These are phyloP conservation scores for Hycleus cichorii DNA, from an alignment of 1,140 invertebrate genomes.

Conservation along the genomic window DNA sequence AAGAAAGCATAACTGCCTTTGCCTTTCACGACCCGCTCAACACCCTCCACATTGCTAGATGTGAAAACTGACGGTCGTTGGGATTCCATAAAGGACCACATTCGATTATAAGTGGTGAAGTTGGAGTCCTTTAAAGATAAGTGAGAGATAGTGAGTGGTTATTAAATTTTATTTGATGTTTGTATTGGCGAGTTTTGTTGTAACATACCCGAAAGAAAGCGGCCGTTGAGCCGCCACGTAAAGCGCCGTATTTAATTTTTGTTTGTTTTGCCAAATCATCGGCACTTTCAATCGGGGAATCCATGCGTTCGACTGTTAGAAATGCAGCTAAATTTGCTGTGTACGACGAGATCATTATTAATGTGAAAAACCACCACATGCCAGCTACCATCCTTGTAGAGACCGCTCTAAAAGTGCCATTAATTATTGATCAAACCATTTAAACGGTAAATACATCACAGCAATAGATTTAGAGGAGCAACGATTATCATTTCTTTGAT, in stretches of 20 bases:
- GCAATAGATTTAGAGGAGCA: not conserved
- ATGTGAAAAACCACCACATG: slow-evolving; percentile 97
- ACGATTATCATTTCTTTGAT: not conserved
- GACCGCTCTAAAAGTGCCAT: slow-evolving; percentile 55
- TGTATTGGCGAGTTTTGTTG: not conserved
- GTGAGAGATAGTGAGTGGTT: not conserved
- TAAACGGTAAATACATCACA: not conserved
- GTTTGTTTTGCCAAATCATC: slow-evolving; percentile 95
- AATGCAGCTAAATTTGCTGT: slow-evolving; percentile 97
- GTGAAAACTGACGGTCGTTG: slow-evolving; percentile 78
- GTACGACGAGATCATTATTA: slow-evolving; percentile 98
- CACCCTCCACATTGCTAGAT: slow-evolving; percentile 75
- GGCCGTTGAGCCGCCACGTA: slow-evolving; percentile 84
- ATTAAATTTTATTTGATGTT: not conserved
- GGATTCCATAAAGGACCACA: slow-evolving; percentile 92
- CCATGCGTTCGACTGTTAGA: slow-evolving; percentile 92
- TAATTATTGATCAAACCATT: slow-evolving; percentile 2
- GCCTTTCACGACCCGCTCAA: slow-evolving; percentile 74
- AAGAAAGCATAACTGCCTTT: slow-evolving; percentile 85
- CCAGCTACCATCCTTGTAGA: slow-evolving; percentile 83
- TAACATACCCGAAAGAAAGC: slow-evolving; percentile 78
- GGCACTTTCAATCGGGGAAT: slow-evolving; percentile 90
- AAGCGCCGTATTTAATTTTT: slow-evolving; percentile 93
- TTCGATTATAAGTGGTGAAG: slow-evolving; percentile 83
- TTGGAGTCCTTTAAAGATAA: slow-evolving; percentile 69